Conservation (phyloP, 2,888 invertebrate genomes). For the Ligdia adustata region DNA sequence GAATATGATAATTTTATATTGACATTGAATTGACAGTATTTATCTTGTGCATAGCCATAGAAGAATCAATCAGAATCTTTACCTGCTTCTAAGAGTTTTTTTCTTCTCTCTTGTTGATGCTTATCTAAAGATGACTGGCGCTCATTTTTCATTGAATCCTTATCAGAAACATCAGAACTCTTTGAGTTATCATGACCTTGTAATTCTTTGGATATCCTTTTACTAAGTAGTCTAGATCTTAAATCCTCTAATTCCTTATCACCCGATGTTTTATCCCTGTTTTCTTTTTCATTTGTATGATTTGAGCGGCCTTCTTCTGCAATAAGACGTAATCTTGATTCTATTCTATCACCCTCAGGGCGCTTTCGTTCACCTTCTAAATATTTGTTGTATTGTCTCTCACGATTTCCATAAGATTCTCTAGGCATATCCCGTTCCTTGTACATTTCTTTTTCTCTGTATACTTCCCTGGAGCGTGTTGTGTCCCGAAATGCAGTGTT, state of each 20-base stretch:
- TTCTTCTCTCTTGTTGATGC: constrained; percentile 85
- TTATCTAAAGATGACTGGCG: constrained; percentile 71
- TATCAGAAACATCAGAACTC: constrained; percentile 73
- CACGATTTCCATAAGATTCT: constrained; percentile 63
- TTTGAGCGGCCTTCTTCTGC: constrained; percentile 68
- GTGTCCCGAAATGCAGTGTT: constrained; percentile 56
- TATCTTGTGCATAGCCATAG: too few relatives aligned
- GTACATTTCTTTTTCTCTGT: constrained; percentile 62
- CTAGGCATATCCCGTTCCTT: constrained; percentile 69
- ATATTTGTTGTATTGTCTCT: constrained; percentile 69
- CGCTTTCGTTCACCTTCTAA: constrained; percentile 66
- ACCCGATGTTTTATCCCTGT: constrained; percentile 75
- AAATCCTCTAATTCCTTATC: constrained; percentile 89
- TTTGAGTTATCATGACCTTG: constrained; percentile 75
- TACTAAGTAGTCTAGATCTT: constrained; percentile 88
- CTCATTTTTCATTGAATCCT: constrained; percentile 62
- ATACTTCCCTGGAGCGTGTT: constrained; percentile 57
- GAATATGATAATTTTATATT: too few relatives aligned
- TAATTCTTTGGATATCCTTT: constrained; percentile 87
- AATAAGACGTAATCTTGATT: constrained; percentile 66
- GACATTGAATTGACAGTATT: too few relatives aligned
- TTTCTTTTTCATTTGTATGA: constrained; percentile 77
- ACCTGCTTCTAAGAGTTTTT: constrained; percentile 88
- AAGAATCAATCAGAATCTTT: too few relatives aligned
- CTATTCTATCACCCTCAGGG: constrained; percentile 66